Evolutionary conservation across 37 sponge, comb jelly and placozoan genomes (phyloP), one percentile per base, ranked within the genome.

Genomic region (Halisarca cf. caerulea): DNA sequence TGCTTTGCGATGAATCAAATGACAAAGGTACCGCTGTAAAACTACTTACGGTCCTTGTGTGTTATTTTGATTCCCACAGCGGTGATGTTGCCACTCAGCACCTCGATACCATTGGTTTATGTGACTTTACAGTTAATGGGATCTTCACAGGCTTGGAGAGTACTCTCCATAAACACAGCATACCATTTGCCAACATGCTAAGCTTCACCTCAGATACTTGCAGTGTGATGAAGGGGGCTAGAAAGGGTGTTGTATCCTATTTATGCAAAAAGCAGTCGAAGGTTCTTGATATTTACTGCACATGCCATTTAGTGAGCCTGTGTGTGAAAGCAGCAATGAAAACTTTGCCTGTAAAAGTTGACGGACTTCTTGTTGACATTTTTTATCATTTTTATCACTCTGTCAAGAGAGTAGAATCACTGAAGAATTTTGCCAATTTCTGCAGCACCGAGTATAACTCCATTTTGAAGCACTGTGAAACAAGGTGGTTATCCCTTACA

Each of bases 251-350:
- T 7, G 15, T 62, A 6, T 7, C 64, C 30, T 30, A 62, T n/a
- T 28, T 62, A 15, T 23, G 64, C 25, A 28, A 62, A 23, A n/a
- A 30, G 25, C 64, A 62, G 15, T 23, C 64, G 15, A 62, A n/a
- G 7, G 30, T 62, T 7, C 25, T 84, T 23, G 81, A 86, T 80
- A 62, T 86, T 27, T 9, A 80, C 41, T 86, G 87, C 51, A 80
- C 61, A 36, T 86, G 87, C 28, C 87, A 86, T 47, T 17, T 80
- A 21, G 70, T 80, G 0, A 80, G 40, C 39, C 59, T 86, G n/a
- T 66, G 81, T 80, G 73, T 80, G 15, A 86, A 86, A 78, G 58
- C 80, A 38, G 80, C 86, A 57, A 69, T 68, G 6, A 86, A 86
- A 80, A 37, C 34, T 33, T 44, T 87, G 2, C 82, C 88, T n/a